Conservation (phyloP, 2,888 invertebrate species). For the Andrena fulva region DNA sequence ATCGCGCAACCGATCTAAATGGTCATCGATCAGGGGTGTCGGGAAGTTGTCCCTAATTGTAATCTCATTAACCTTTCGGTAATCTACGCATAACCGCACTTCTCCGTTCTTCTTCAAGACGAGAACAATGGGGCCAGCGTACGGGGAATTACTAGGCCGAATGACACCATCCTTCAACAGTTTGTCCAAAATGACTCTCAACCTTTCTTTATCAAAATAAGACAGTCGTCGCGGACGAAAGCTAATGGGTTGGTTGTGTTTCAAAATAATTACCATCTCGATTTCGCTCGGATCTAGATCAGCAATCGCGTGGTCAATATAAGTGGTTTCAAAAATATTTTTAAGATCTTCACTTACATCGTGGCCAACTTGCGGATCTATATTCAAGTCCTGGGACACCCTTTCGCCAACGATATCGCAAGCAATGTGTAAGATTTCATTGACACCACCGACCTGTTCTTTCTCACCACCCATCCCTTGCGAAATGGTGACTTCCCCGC, state of each 20-base stretch:
- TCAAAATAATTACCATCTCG: constrained; percentile 28
- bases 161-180: not conserved
- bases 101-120: not conserved
- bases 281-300: not conserved
- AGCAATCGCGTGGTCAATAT: no score
- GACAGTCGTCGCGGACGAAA: constrained; percentile 23
- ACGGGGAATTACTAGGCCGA: not conserved
- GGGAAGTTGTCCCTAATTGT: constrained; percentile 31
- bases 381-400: no score
- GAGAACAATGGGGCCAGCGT: constrained; percentile 27
- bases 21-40: constrained; percentile 17
- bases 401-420: no score
- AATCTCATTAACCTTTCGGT: constrained; percentile 20
- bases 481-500: no score
- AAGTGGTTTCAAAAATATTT: no score
- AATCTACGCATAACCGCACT: constrained; percentile 7
- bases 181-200: constrained; percentile 18
- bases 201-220: constrained; percentile 31
- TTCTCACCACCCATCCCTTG: no score
- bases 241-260: not conserved
- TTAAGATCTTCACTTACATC: no score
- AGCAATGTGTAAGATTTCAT: no score
- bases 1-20: constrained; percentile 13
- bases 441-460: no score
- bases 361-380: no score